These are phyloP conservation scores for Chionoecetes opilio DNA, from an alignment of 1,140 invertebrate species.

Conservation along the genomic window DNA sequence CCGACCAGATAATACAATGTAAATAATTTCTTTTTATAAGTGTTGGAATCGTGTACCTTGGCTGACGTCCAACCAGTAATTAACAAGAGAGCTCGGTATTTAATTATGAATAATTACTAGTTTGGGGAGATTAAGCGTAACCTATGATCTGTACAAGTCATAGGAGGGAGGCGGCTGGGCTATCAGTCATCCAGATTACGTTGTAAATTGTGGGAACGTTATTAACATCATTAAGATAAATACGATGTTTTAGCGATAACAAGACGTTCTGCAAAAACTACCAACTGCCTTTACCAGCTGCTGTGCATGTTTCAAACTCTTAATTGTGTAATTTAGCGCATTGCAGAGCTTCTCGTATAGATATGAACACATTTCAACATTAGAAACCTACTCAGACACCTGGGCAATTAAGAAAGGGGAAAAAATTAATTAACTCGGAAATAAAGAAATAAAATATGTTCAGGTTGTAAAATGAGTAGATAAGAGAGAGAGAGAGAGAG, in stretches of 20 bases:
- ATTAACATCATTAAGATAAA: constrained; percentile 22
- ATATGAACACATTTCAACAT: not conserved
- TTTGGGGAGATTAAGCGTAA: not conserved
- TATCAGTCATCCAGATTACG: not conserved
- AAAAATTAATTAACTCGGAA: not conserved
- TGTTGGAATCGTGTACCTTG: not conserved
- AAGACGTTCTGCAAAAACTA: not conserved
- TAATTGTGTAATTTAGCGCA: not conserved
- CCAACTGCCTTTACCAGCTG: not conserved
- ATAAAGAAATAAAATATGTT: not conserved
- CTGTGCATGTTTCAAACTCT: not conserved
- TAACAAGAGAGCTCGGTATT: not conserved
- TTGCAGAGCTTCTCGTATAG: not conserved
- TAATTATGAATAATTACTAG: constrained; percentile 6
- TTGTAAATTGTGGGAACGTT: constrained; percentile 18
- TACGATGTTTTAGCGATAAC: not conserved
- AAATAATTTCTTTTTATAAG: constrained; percentile 11
- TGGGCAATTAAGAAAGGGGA: not conserved
- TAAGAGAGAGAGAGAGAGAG: not conserved
- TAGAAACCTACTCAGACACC: not conserved
- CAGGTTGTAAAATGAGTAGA: not conserved
- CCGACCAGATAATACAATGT: not conserved
- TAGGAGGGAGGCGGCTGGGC: not conserved
- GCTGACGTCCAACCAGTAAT: not conserved
- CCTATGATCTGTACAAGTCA: constrained; percentile 1